Percentiles rank a stretch among this genome's conserved stretches.
These are phyloP conservation scores for Zosterops lateralis DNA, from an alignment of 2,113 vertebrate genomes.

Conservation along the genomic window DNA sequence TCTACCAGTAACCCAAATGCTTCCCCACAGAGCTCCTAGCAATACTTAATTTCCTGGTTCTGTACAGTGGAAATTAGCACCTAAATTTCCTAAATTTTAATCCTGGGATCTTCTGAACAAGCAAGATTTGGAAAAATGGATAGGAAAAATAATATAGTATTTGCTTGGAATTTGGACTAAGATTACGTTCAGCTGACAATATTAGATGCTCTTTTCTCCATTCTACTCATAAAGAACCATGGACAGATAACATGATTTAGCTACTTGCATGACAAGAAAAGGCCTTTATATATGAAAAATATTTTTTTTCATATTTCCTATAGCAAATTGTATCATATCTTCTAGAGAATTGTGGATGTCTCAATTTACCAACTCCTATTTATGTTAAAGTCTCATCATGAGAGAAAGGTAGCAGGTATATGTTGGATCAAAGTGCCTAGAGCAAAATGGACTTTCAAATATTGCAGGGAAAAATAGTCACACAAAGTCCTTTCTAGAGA, in stretches of 20 bases:
- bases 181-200: background rate
- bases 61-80: background rate
- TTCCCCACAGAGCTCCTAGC: background rate
- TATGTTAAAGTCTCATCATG: background rate
- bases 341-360: background rate
- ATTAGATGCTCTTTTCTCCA: background rate
- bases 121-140: background rate
- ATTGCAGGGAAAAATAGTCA: background rate
- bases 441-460: background rate
- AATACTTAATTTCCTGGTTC: background rate
- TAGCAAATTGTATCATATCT: background rate
- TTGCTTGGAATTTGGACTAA: background rate
- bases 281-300: background rate
- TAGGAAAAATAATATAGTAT: background rate
- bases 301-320: background rate
- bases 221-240: background rate
- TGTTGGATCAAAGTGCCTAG: accelerated
- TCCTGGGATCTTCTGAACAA: background rate
- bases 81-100: background rate
- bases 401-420: background rate
- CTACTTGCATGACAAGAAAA: background rate
- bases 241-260: background rate
- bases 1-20: background rate
- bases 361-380: background rate
- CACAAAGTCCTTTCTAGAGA: background rate